Conservation (phyloP, 2,797 vertebrate species). For the Heterohyrax brucei region DNA sequence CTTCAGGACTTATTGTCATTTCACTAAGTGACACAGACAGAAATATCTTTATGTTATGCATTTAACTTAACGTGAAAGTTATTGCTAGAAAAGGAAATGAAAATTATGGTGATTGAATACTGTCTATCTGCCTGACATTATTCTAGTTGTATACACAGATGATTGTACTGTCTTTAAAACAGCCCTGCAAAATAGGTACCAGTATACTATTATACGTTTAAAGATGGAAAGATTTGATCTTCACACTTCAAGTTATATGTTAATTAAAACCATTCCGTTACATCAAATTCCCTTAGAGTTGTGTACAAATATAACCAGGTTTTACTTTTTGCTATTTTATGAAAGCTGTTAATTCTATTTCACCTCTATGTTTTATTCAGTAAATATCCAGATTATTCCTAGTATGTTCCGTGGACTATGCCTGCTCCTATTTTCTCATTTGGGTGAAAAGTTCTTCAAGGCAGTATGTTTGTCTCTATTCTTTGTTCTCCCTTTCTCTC, state of each 20-base stretch:
- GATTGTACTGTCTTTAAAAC: neutral
- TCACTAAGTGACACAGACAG: neutral
- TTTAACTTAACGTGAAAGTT: neutral
- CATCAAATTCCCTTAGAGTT: neutral
- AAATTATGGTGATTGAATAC: neutral
- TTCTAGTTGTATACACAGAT: neutral
- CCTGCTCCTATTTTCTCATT: neutral
- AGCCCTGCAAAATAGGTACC: neutral
- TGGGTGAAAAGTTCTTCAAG: neutral
- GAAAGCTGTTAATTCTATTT: neutral
- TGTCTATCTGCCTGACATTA: neutral
- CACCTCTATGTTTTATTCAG: neutral
- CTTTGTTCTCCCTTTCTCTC: fast-evolving
- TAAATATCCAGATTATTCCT: neutral
- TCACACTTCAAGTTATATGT: constrained; percentile 1
- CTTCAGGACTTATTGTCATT: neutral
- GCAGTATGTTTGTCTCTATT: neutral
- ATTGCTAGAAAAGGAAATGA: neutral
- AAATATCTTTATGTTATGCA: neutral
- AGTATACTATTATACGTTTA: neutral
- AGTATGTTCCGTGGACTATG: neutral
- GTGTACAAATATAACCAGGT: neutral
- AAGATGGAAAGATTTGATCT: neutral
- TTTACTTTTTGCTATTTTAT: neutral
- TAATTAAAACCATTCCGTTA: neutral